phyloP scores from a whole-genome alignment of 1,140 invertebrate genomes.

The Phenacoccus solenopsis region DNA sequence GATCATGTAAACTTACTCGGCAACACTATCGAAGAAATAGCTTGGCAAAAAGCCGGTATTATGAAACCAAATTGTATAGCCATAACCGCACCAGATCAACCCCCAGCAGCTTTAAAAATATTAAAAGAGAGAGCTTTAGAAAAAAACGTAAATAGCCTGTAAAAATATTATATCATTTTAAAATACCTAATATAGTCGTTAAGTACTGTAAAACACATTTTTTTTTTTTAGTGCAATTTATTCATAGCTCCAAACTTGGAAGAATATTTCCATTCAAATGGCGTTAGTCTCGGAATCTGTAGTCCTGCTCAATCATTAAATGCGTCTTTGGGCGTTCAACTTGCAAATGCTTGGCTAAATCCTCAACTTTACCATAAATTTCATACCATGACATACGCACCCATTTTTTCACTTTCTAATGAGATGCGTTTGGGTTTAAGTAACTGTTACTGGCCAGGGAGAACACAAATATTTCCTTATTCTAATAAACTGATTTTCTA shows the following conservation, averaged over 20 bases:
- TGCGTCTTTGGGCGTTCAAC: slow-evolving; percentile 67
- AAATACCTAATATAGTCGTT: too few relatives aligned
- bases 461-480: slow-evolving; percentile 48
- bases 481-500: slow-evolving; percentile 45
- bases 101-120: slow-evolving; percentile 51
- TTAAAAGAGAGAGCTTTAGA: slow-evolving; percentile 51
- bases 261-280: slow-evolving; percentile 38
- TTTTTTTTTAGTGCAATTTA: slow-evolving; percentile 33
- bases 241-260: slow-evolving; percentile 43
- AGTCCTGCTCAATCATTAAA: slow-evolving; percentile 54
- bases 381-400: neutral
- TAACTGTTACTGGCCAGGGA: slow-evolving; percentile 53
- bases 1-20: slow-evolving; percentile 83
- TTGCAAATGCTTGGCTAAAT: slow-evolving; percentile 56
- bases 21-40: slow-evolving; percentile 71
- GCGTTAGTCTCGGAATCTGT: slow-evolving; percentile 32
- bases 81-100: slow-evolving; percentile 57
- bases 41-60: slow-evolving; percentile 91
- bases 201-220: neutral
- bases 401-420: neutral
- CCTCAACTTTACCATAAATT: neutral
- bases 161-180: too few relatives aligned
- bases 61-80: slow-evolving; percentile 68
- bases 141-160: slow-evolving; percentile 41
- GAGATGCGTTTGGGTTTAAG: slow-evolving; percentile 34